Evolutionary conservation across 2,888 invertebrate genomes (phyloP).

Genomic region (Cryptocephalus moraei): DNA sequence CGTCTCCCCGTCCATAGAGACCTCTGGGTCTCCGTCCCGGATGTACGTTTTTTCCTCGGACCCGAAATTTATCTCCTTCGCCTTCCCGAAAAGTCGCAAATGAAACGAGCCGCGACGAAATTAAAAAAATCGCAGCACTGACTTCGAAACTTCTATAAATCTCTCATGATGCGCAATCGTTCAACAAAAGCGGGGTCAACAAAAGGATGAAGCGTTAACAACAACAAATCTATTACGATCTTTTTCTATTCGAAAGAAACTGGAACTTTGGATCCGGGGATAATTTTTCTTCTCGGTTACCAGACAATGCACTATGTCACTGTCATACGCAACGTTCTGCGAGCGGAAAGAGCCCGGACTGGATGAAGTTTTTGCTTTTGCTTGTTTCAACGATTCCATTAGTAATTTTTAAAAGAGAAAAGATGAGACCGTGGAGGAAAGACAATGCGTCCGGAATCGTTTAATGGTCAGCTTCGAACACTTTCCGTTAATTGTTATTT

Average conservation of each 20-base stretch:
- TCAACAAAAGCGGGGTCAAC: constrained; percentile 8
- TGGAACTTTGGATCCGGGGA: constrained; percentile 7
- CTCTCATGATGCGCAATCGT: constrained; percentile 10
- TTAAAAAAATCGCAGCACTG: constrained; percentile 6
- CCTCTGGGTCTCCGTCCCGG: no score
- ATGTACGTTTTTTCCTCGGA: no score
- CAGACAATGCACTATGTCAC: constrained; percentile 24
- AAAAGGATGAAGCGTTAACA: constrained; percentile 14
- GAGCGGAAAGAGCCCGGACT: no score
- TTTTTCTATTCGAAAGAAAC: constrained; percentile 15
- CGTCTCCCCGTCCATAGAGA: no score
- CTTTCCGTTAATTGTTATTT: no score
- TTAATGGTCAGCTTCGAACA: no score
- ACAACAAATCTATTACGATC: constrained; percentile 17
- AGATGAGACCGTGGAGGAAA: no score
- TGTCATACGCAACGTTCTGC: constrained; percentile 21
- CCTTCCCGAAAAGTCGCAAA: neutral
- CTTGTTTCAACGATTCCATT: no score
- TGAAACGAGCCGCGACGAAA: constrained; percentile 3
- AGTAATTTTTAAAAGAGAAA: no score
- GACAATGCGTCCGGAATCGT: no score
- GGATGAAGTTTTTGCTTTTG: no score
- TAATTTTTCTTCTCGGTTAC: constrained; percentile 22
- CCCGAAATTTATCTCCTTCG: neutral
- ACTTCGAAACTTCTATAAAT: constrained; percentile 11